Conservation (phyloP, 2,113 vertebrate genomes). For the Rhinolophus ferrumequinum region DNA sequence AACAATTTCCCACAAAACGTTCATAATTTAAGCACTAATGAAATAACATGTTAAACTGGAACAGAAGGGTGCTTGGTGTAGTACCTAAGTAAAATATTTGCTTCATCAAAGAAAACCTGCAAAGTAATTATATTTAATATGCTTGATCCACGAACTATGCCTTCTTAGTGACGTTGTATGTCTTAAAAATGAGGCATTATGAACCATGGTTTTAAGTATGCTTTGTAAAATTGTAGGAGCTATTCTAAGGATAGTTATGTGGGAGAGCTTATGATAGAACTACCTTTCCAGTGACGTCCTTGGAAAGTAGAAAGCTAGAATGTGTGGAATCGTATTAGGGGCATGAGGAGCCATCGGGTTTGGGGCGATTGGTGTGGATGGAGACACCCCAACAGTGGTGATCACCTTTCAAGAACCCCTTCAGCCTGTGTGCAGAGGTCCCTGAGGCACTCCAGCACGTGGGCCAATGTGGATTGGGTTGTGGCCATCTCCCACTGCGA, state of each 20-base stretch:
- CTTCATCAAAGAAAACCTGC: neutral
- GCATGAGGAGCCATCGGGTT: neutral
- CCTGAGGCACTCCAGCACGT: neutral
- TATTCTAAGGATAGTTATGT: neutral
- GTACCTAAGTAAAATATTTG: neutral
- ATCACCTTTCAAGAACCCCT: neutral
- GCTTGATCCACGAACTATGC: neutral
- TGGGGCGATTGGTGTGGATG: neutral
- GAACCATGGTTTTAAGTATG: neutral
- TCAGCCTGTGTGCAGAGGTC: neutral
- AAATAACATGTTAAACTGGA: neutral
- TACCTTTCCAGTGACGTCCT: neutral
- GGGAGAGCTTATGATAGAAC: neutral
- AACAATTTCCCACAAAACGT: neutral
- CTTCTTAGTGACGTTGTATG: neutral
- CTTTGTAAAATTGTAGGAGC: neutral
- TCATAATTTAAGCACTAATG: slow-evolving; percentile 7
- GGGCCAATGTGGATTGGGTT: neutral
- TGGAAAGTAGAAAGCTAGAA: neutral
- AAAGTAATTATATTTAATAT: slow-evolving; percentile 21
- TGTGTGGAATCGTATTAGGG: neutral
- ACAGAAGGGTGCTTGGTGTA: neutral
- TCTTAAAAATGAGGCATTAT: neutral
- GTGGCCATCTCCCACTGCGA: neutral
- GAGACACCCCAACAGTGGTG: neutral